Evolutionary conservation across 2,888 invertebrate species (phyloP).

Genomic region (Aphidius colemani): DNA sequence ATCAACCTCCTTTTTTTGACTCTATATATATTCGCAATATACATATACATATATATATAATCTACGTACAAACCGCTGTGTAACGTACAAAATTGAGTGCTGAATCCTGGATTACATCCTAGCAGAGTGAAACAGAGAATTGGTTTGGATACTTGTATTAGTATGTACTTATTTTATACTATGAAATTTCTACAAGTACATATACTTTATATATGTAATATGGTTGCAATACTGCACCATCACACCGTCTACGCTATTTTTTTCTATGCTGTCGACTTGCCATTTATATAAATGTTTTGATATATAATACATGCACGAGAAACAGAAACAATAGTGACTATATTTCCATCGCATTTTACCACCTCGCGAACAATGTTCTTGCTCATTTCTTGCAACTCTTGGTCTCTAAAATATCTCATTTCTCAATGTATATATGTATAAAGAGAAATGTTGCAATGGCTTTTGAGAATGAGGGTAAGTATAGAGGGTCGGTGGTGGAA

Average conservation of each 20-base stretch:
- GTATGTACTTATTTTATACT: neutral
- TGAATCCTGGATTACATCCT: constrained; percentile 58
- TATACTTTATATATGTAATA: too few relatives aligned
- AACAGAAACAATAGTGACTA: constrained; percentile 25
- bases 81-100: constrained; percentile 59
- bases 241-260: neutral
- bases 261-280: neutral
- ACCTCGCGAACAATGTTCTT: constrained; percentile 31
- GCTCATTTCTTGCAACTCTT: constrained; percentile 12
- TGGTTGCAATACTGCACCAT: too few relatives aligned
- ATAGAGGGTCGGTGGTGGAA: constrained; percentile 1
- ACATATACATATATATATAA: too few relatives aligned
- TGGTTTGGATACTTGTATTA: neutral
- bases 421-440: neutral
- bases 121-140: constrained; percentile 19
- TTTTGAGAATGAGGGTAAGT: too few relatives aligned
- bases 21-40: too few relatives aligned
- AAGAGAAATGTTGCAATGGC: too few relatives aligned
- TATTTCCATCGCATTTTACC: constrained; percentile 28
- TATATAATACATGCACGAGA: too few relatives aligned
- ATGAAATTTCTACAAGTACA: neutral
- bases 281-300: constrained; percentile 1
- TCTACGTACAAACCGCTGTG: constrained; percentile 51
- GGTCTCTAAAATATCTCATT: constrained; percentile 5
- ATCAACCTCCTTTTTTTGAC: too few relatives aligned